Evolutionary conservation across 2,888 invertebrate species (phyloP).

Genomic region (Mythimna pallens): DNA sequence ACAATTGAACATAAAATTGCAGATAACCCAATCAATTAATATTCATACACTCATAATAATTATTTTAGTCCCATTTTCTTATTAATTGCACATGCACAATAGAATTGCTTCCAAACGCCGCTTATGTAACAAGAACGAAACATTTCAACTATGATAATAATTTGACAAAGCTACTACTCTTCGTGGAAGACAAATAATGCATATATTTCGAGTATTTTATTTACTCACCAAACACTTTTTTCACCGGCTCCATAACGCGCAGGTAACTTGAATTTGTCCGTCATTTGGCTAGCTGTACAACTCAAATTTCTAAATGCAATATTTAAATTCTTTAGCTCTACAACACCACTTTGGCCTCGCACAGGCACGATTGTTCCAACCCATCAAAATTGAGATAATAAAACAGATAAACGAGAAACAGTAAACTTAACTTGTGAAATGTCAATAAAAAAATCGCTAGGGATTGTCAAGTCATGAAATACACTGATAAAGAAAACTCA

Average conservation of each 20-base stretch:
- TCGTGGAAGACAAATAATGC: neutral
- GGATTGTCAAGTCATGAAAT: slow-evolving; percentile 46
- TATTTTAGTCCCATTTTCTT: neutral
- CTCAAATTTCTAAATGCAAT: slow-evolving; percentile 57
- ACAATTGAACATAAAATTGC: no score
- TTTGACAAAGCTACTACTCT: neutral
- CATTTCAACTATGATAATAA: neutral
- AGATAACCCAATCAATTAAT: neutral
- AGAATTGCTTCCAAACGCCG: neutral
- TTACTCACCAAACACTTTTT: slow-evolving; percentile 95
- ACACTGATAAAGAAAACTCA: slow-evolving; percentile 46
- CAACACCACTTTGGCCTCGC: slow-evolving; percentile 53
- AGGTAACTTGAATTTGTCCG: slow-evolving; percentile 92
- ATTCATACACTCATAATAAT: neutral
- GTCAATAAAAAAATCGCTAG: slow-evolving; percentile 31
- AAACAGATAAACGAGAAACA: slow-evolving; percentile 49
- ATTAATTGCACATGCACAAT: neutral
- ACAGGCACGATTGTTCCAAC: slow-evolving; percentile 71
- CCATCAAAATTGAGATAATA: slow-evolving; percentile 70
- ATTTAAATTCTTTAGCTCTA: slow-evolving; percentile 48
- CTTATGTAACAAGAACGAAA: slow-evolving; percentile 39
- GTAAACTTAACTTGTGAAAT: slow-evolving; percentile 50
- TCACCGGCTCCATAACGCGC: slow-evolving; percentile 93
- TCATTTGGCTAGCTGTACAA: slow-evolving; percentile 69
- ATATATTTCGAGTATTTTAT: slow-evolving; percentile 39